Evolutionary conservation across 2,113 vertebrate species (phyloP).

Genomic region (Bubo blakistoni): DNA sequence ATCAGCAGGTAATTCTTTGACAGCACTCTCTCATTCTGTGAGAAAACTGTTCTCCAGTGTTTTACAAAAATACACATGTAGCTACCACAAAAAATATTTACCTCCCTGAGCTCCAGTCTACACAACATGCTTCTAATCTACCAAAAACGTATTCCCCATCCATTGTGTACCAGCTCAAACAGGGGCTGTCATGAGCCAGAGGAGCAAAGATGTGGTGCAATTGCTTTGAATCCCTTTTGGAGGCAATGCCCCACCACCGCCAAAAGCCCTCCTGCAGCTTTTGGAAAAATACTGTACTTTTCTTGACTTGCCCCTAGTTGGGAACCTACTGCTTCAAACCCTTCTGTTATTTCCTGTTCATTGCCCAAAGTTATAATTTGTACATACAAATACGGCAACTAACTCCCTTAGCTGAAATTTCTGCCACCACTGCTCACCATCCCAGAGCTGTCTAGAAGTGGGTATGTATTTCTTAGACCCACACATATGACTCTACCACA

Average conservation of each 20-base stretch:
- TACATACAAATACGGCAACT: neutral
- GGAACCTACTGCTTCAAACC: neutral
- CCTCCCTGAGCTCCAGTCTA: neutral
- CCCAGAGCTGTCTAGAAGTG: neutral
- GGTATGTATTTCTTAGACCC: neutral
- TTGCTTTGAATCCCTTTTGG: neutral
- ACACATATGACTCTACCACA: rapidly evolving
- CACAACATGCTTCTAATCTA: neutral
- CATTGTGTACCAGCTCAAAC: neutral
- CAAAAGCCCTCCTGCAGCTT: neutral
- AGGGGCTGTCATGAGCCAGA: neutral
- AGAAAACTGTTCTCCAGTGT: neutral
- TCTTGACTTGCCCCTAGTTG: neutral
- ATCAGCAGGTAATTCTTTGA: neutral
- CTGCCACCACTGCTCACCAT: neutral
- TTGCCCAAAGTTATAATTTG: neutral
- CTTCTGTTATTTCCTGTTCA: neutral
- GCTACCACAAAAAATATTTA: neutral
- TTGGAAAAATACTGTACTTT: neutral
- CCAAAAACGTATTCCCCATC: neutral
- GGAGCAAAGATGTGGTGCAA: neutral
- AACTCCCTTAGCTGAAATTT: neutral
- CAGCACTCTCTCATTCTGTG: neutral
- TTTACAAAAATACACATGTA: neutral
- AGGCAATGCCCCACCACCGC: neutral